Evolutionary conservation across 2,888 invertebrate species (phyloP), one percentile per base, ranked within the genome.

Genomic region (Drosophila dives): DNA sequence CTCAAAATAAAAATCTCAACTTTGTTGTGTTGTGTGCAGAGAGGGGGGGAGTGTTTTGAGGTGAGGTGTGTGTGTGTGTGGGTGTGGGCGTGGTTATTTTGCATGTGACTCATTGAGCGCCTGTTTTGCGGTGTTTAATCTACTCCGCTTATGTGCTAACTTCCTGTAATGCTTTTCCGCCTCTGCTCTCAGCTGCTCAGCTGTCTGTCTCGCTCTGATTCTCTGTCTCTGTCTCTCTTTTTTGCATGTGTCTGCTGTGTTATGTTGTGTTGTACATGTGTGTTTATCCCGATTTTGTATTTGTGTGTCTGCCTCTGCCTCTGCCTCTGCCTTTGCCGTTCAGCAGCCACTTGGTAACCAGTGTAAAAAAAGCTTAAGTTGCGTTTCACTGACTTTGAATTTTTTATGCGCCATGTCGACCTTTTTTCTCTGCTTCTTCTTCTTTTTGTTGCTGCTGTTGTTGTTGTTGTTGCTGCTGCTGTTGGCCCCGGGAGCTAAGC

Each of bases 41-140:
- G 26, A 4, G 15, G 20, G 8, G 20, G 20, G 10, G 20, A 17
- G 12, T 61, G 10, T 12, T 45, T 11, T 12, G 26, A 17, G 85
- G 67, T 59, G 4, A 11, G 50, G 6, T 6, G 5, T 11, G 3
- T 8, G 26, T 6, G 1, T 11, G 3, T n/a, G 36, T 8, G 20
- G 20, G 6, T 20, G 20, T 15, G 23, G 7, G 7, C 17, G 23
- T 12, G 11, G 26, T 23, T 45, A 82, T 82, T 80, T 76, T 83
- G 71, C 75, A 86, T 86, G 89, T 80, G 76, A 89, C 74, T 90
- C 84, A 89, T 90, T 86, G 85, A 84, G 80, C 89, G 79, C 75
- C 86, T 89, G 90, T 81, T 90, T 89, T 90, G 89, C 86, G 90
- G 90, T 89, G 87, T 86, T 90, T 86, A 86, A 86, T 86, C 86